phyloP scores from a whole-genome alignment of 2,797 vertebrate species.

The Argyrosomus regius region DNA sequence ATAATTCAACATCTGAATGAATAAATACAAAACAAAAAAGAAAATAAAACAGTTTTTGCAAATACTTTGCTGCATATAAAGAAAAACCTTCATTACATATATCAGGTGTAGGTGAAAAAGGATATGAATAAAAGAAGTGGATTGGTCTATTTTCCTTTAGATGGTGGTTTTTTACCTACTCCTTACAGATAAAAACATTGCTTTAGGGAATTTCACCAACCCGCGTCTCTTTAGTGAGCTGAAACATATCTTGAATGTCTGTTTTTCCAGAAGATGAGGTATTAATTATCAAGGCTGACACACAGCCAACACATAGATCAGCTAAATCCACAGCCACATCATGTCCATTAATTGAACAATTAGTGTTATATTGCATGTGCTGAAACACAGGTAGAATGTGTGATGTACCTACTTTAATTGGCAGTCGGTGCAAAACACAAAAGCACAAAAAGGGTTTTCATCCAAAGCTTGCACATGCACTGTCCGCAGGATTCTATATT shows the following conservation, averaged over 20 bases:
- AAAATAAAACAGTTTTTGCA: neutral
- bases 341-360: slow-evolving; percentile 4
- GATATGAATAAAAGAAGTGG: neutral
- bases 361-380: slow-evolving; percentile 4
- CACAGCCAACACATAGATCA: neutral
- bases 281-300: neutral
- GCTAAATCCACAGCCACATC: neutral
- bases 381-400: slow-evolving; percentile 4
- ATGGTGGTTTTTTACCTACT: neutral
- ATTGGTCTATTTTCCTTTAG: neutral
- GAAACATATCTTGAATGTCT: neutral
- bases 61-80: neutral
- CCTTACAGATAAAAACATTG: neutral
- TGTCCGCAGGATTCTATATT: slow-evolving; percentile 61
- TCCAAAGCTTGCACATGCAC: slow-evolving; percentile 18
- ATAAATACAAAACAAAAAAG: slow-evolving; percentile 4
- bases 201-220: neutral
- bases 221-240: neutral
- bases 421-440: slow-evolving; percentile 3
- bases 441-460: slow-evolving; percentile 13
- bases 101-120: neutral
- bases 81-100: neutral
- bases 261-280: neutral
- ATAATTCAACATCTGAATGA: neutral
- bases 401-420: neutral